phyloP scores from a whole-genome alignment of 1,140 invertebrate genomes.

The Aleiodes sp. region DNA sequence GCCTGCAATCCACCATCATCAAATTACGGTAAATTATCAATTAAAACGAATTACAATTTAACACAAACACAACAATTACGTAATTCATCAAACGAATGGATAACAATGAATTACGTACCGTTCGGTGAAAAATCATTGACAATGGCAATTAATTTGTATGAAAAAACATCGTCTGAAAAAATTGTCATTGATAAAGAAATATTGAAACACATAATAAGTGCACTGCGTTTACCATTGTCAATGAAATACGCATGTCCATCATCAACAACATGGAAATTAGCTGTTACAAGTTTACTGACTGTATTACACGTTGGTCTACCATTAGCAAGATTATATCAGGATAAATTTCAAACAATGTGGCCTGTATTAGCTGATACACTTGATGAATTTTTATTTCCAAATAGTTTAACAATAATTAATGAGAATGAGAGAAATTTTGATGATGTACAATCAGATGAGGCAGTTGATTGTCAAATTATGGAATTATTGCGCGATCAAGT shows the following conservation, averaged over 20 bases:
- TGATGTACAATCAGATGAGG: constrained; percentile 85
- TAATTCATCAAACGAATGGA: constrained; percentile 72
- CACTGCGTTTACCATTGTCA: constrained; percentile 78
- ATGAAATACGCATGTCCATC: constrained; percentile 87
- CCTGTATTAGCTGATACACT: constrained; percentile 83
- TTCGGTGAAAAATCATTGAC: constrained; percentile 87
- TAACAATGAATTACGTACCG: constrained; percentile 88
- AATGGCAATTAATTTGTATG: constrained; percentile 85
- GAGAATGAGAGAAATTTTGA: constrained; percentile 78
- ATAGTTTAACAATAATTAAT: constrained; percentile 66
- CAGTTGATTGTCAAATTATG: constrained; percentile 87
- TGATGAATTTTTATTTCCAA: constrained; percentile 92
- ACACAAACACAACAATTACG: constrained; percentile 65
- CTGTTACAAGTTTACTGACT: constrained; percentile 80
- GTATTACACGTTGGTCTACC: constrained; percentile 88
- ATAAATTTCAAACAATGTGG: constrained; percentile 82
- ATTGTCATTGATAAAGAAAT: constrained; percentile 81
- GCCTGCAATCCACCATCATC: constrained; percentile 78
- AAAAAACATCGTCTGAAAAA: constrained; percentile 78
- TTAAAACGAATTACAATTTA: constrained; percentile 28
- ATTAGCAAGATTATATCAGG: constrained; percentile 80
- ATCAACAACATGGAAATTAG: constrained; percentile 86
- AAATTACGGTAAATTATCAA: constrained; percentile 70
- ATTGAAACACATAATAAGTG: constrained; percentile 80
- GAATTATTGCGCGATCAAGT: constrained; percentile 87